Percentiles rank a stretch among this genome's conserved stretches.
These are phyloP conservation scores for Desoria tigrina DNA, from an alignment of 2,888 invertebrate genomes.

Conservation along the genomic window DNA sequence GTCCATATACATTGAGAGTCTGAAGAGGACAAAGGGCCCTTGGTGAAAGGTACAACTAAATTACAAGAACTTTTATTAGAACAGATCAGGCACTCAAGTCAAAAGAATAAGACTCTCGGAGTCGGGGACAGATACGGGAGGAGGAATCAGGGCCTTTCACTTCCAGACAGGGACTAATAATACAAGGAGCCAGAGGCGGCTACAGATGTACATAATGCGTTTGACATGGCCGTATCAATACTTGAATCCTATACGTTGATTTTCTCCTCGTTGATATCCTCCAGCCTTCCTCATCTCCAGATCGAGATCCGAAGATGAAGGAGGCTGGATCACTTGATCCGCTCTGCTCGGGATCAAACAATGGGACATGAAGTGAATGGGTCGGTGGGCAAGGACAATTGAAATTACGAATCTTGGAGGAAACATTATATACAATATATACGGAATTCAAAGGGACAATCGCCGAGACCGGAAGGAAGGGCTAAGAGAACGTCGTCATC, in stretches of 20 bases:
- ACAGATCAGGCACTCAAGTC: not conserved
- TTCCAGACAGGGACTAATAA: not conserved
- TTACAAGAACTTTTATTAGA: conserved; percentile 1
- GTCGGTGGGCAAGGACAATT: conserved; percentile 35
- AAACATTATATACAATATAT: not conserved
- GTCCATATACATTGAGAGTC: too few species aligned
- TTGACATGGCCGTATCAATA: too few species aligned
- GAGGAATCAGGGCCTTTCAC: not conserved
- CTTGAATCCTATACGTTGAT: too few species aligned
- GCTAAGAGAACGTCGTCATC: not conserved
- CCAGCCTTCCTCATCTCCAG: too few species aligned
- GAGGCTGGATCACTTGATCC: too few species aligned
- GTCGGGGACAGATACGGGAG: not conserved
- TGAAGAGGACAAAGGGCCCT: not conserved
- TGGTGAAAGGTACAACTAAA: not conserved
- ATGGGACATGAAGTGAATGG: conserved; percentile 27
- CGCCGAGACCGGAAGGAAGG: not conserved
- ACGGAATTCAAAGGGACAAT: too few species aligned
- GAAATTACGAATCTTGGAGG: conserved; percentile 17
- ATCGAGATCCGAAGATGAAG: too few species aligned
- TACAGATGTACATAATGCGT: too few species aligned
- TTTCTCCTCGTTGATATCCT: too few species aligned
- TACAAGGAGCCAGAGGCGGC: not conserved
- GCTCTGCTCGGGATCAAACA: conserved; percentile 14
- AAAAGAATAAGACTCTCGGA: too few species aligned